Evolutionary conservation across 1,140 invertebrate species (phyloP).

Genomic region (Radopholus similis): DNA sequence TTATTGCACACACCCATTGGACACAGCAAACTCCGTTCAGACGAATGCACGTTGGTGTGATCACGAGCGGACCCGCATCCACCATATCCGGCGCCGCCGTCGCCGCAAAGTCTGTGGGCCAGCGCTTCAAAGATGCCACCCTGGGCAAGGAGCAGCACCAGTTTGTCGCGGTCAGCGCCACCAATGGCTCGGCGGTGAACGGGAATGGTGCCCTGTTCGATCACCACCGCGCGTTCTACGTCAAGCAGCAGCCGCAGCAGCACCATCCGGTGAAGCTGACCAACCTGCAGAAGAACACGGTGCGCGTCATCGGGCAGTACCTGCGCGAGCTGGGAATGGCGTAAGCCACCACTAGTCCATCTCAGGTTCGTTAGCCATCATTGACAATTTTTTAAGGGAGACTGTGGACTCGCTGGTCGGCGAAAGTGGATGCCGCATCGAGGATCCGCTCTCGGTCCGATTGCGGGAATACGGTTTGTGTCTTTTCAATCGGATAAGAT

Average conservation of each 20-base stretch:
- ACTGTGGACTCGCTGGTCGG: slow-evolving; percentile 45
- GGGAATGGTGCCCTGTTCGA: slow-evolving; percentile 6
- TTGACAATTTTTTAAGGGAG: slow-evolving; percentile 27
- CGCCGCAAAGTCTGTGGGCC: slow-evolving; percentile 24
- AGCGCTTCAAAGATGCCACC: slow-evolving; percentile 34
- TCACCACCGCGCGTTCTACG: neutral
- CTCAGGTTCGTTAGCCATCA: too few relatives aligned
- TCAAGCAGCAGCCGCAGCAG: neutral
- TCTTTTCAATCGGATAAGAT: too few relatives aligned
- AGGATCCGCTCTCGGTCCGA: slow-evolving; percentile 26
- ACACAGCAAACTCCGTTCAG: too few relatives aligned
- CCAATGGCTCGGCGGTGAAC: slow-evolving; percentile 6
- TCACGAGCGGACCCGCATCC: neutral
- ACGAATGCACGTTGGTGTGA: slow-evolving; percentile 35
- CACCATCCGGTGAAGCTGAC: slow-evolving; percentile 15
- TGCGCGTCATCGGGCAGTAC: slow-evolving; percentile 48
- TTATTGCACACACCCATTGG: too few relatives aligned
- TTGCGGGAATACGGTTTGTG: neutral
- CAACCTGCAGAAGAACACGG: slow-evolving; percentile 40
- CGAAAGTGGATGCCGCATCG: slow-evolving; percentile 46
- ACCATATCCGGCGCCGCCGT: neutral
- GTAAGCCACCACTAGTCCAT: slow-evolving; percentile 22
- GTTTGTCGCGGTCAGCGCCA: neutral
- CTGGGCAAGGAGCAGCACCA: slow-evolving; percentile 9
- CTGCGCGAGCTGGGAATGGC: slow-evolving; percentile 32